Percentiles rank a stretch among this genome's conserved stretches.
phyloP scores from a whole-genome alignment of 2,888 invertebrate genomes.

The Labia minor region DNA sequence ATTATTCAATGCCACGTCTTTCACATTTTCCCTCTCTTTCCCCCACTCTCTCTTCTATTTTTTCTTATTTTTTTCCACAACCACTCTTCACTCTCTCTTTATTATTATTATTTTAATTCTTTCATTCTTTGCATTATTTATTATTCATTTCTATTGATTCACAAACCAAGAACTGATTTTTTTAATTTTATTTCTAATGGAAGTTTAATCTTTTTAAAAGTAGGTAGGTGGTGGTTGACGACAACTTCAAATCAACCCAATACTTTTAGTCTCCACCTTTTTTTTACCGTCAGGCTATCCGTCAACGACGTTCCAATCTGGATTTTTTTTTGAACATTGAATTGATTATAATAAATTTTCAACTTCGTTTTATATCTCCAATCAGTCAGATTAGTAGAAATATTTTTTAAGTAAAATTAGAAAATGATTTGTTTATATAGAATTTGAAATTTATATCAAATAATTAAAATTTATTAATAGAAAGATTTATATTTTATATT shows the following conservation, averaged over 20 bases:
- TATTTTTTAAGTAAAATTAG: too few relatives aligned
- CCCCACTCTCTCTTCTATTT: neutral
- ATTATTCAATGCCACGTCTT: constrained; percentile 8
- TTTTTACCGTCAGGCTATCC: too few relatives aligned
- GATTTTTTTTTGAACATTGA: neutral
- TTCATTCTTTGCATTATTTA: constrained; percentile 1
- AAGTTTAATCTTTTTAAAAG: neutral
- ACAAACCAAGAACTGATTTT: neutral
- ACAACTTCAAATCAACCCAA: too few relatives aligned
- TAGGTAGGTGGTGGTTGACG: neutral
- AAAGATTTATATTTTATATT: too few relatives aligned
- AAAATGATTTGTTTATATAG: too few relatives aligned
- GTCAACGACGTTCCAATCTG: neutral
- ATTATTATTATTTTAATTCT: neutral
- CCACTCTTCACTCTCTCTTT: neutral
- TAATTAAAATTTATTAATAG: too few relatives aligned
- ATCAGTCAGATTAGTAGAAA: too few relatives aligned
- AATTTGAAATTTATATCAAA: too few relatives aligned
- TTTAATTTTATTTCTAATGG: constrained; percentile 3
- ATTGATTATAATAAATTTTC: constrained; percentile 1
- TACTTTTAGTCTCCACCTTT: too few relatives aligned
- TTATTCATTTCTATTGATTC: constrained; percentile 13
- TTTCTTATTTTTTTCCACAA: neutral
- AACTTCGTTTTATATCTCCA: neutral
- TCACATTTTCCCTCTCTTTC: neutral